phyloP scores from a whole-genome alignment of 2,797 vertebrate genomes.

The Varecia variegata region DNA sequence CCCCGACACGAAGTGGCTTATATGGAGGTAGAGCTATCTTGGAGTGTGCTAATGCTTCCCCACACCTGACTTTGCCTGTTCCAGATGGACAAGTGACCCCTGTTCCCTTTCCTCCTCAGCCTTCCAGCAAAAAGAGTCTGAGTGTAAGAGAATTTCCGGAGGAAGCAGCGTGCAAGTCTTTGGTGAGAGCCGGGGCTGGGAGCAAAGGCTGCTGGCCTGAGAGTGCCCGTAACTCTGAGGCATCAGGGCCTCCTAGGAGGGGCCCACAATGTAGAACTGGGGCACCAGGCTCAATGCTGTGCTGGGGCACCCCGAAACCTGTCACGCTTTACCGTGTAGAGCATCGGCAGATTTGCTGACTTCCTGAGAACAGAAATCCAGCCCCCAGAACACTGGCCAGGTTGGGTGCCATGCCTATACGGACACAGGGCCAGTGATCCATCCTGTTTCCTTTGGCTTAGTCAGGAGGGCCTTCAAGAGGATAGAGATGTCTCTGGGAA shows the following conservation, averaged over 20 bases:
- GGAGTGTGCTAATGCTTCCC: not conserved
- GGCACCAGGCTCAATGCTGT: not conserved
- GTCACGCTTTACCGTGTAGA: not conserved
- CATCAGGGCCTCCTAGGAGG: not conserved
- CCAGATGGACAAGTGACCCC: rapidly evolving
- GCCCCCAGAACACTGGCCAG: no score
- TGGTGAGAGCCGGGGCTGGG: constrained; percentile 84
- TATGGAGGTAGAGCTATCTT: not conserved
- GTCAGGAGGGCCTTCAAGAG: not conserved
- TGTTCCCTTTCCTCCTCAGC: constrained; percentile 46
- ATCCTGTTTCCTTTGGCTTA: not conserved
- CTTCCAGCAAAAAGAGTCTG: constrained; percentile 92
- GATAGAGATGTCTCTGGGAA: not conserved
- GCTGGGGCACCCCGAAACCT: not conserved
- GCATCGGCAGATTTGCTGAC: not conserved
- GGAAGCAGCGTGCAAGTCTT: constrained; percentile 88
- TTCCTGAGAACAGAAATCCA: not conserved
- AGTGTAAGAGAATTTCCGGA: constrained; percentile 93
- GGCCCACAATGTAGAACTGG: not conserved
- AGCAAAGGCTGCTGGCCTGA: not conserved
- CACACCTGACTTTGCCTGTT: not conserved
- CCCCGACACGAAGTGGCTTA: not conserved
- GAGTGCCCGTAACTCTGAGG: not conserved
- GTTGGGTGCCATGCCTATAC: not conserved
- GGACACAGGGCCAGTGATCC: not conserved